Evolutionary conservation across 2,797 vertebrate genomes (phyloP).

Genomic region (Myotis myotis): DNA sequence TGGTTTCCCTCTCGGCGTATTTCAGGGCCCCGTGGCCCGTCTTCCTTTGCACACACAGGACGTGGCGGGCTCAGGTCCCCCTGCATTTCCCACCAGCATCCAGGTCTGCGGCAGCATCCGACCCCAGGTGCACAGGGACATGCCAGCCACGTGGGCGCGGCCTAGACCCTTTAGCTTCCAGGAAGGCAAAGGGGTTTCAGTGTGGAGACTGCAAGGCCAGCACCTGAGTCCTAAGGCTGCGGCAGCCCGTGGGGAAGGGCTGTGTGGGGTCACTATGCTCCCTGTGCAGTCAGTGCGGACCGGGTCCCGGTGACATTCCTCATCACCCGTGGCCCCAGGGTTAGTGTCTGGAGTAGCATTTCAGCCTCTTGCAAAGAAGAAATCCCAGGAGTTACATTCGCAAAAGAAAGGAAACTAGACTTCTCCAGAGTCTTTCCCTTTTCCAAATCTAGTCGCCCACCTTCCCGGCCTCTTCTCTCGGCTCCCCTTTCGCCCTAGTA

Average conservation of each 20-base stretch:
- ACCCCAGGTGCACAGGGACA: not conserved
- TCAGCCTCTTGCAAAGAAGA: not conserved
- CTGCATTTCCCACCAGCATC: rapidly evolving
- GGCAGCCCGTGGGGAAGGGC: not conserved
- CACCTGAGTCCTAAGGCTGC: not conserved
- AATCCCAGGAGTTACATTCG: not conserved
- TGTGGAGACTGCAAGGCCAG: not conserved
- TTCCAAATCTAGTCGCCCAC: not conserved
- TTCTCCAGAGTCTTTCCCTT: not conserved
- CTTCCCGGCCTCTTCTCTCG: not conserved
- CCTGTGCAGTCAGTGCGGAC: not conserved
- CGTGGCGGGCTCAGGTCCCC: not conserved
- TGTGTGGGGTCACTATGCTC: not conserved
- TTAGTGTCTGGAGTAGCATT: not conserved
- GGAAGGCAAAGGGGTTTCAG: not conserved
- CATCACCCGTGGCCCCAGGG: not conserved
- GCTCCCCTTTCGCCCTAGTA: not conserved
- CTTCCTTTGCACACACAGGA: not conserved
- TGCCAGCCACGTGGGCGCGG: rapidly evolving
- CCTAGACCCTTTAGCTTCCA: not conserved
- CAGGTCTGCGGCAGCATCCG: not conserved
- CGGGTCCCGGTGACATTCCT: not conserved
- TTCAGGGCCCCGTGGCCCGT: not conserved
- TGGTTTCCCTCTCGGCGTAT: not conserved
- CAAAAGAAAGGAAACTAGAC: not conserved